Percentiles rank a stretch among this genome's conserved stretches.
These are phyloP conservation scores for Drosophila hamatofila DNA, from an alignment of 2,888 invertebrate genomes.

Conservation along the genomic window DNA sequence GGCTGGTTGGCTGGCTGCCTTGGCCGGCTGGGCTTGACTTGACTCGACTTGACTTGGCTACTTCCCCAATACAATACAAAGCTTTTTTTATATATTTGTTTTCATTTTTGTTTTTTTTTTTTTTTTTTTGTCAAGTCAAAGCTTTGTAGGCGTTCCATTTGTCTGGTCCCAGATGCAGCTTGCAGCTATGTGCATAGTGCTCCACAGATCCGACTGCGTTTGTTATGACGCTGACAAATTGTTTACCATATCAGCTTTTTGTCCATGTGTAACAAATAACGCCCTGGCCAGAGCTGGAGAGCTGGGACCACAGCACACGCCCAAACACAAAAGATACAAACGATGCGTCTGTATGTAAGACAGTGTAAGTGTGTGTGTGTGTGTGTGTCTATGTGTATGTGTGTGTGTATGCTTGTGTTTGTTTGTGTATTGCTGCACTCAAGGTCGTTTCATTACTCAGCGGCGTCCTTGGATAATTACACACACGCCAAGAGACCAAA, in stretches of 20 bases:
- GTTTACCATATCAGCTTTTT: slow-evolving; percentile 77
- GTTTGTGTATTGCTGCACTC: slow-evolving; percentile 67
- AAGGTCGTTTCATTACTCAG: slow-evolving; percentile 82
- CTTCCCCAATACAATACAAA: slow-evolving; percentile 29
- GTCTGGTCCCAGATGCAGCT: slow-evolving; percentile 45
- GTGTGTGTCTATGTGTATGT: slow-evolving; percentile 9
- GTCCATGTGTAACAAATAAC: slow-evolving; percentile 76
- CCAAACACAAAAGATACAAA: slow-evolving; percentile 61
- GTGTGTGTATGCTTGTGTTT: slow-evolving; percentile 13
- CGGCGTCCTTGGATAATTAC: slow-evolving; percentile 83
- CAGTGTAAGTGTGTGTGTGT: slow-evolving; percentile 2
- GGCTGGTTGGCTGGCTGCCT: too few relatives aligned
- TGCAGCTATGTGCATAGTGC: slow-evolving; percentile 16
- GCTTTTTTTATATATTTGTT: slow-evolving; percentile 58
- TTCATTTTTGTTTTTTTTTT: slow-evolving; percentile 34
- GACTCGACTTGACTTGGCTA: slow-evolving; percentile 30
- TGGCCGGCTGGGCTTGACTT: slow-evolving; percentile 19
- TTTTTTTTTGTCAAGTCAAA: slow-evolving; percentile 39
- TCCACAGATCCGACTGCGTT: slow-evolving; percentile 30
- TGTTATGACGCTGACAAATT: slow-evolving; percentile 76
- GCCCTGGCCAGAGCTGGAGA: slow-evolving; percentile 42
- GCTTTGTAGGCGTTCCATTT: slow-evolving; percentile 59
- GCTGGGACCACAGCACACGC: slow-evolving; percentile 55
- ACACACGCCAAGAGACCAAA: slow-evolving; percentile 73
- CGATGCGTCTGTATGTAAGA: slow-evolving; percentile 41